Conservation (phyloP, 2,797 vertebrate genomes). For the Lepus townsendii region DNA sequence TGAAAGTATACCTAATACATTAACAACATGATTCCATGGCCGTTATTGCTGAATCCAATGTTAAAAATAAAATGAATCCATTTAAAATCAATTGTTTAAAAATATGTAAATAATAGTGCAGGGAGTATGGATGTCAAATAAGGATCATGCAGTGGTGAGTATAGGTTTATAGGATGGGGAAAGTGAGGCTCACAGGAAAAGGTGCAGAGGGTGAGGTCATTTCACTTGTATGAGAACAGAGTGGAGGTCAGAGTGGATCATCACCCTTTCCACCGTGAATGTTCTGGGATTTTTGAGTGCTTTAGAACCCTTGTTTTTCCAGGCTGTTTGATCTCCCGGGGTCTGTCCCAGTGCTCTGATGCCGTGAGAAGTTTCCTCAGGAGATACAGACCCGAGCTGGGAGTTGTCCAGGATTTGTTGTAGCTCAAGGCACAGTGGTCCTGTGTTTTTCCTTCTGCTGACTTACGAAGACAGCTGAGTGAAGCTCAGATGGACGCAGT, state of each 20-base stretch:
- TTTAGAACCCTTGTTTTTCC: neutral
- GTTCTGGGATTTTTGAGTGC: neutral
- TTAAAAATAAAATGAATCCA: conserved; percentile 30
- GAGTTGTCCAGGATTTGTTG: neutral
- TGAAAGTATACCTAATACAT: neutral
- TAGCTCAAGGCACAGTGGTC: neutral
- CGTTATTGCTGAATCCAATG: neutral
- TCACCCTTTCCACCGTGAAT: no score
- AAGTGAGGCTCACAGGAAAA: neutral
- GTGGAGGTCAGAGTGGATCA: no score
- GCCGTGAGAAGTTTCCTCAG: neutral
- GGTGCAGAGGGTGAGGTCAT: neutral
- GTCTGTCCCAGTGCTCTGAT: neutral
- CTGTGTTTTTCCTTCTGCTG: conserved; percentile 29
- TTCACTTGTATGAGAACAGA: neutral
- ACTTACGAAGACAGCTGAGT: conserved; percentile 29
- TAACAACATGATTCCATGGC: neutral
- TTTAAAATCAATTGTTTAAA: conserved; percentile 35
- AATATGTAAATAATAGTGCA: neutral
- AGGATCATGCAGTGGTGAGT: neutral
- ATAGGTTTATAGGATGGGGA: neutral
- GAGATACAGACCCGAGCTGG: neutral
- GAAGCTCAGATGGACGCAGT: neutral
- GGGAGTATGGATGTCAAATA: neutral
- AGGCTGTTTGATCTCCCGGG: neutral